Base-by-base conservation (phyloP, 2,113 vertebrate genomes). In the Crotalus viridis region DNA sequence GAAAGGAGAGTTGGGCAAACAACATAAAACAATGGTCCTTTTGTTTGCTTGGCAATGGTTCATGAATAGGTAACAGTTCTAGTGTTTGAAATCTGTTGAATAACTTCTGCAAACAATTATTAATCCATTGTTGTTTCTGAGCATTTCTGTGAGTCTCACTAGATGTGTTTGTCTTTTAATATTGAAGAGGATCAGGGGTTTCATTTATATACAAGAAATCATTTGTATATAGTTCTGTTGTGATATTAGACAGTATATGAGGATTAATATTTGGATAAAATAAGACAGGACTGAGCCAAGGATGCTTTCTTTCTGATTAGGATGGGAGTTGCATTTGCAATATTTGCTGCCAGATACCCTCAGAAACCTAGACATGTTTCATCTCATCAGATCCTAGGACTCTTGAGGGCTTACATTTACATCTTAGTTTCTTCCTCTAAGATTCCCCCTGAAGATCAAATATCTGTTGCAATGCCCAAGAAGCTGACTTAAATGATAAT, bases 61-160 rank as follows among this genome's bases (percentile, higher is more conserved):
- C 15, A 21, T 92, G 74, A 89, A 55, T 87, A 93, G 91, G 90
- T 91, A 94, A 92, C 56, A 87, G 94, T 95, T 96, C 94, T 96
- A 90, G 88, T 86, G 91, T 94, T 95, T 94, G 92, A 96, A 95
- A 92, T 91, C 61, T 51, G 39, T 48, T 95, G 91, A 95, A 85
- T 26, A 95, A 64, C 89, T 81, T 94, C 89, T 85, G 54, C 51
- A 95, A 95, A 95, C 52, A 92, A 91, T 89, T 87, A 57, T 95
- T 94, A 95, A 95, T 91, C 95, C 90, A 93, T 91, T 95, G 93
- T 57, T 95, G 89, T 96, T 96, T 93, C 93, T 91, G 89, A 56
- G 3, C 61, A 56, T 93, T 59, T 95, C 59, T 88, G 57, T 93
- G 91, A 54, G 56, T 93, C 57, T 39, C 19, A 28, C 13, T 21